These are phyloP conservation scores for Tethya wilhelma DNA, from an alignment of 37 sponge, comb jelly and placozoan species.

Conservation along the genomic window DNA sequence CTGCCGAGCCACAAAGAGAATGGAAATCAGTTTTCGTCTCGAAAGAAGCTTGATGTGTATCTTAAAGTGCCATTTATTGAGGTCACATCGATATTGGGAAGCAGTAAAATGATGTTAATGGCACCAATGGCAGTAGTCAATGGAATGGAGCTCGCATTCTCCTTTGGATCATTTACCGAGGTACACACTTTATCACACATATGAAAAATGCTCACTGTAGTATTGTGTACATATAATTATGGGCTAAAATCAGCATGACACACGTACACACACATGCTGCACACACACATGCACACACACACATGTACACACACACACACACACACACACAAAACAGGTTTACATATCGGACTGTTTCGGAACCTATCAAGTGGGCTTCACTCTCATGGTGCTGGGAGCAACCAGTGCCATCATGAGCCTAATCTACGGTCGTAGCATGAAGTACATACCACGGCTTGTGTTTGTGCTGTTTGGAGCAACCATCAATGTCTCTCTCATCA, in stretches of 20 bases:
- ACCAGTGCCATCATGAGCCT: conserved; percentile 36
- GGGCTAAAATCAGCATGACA: neutral
- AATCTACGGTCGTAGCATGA: conserved; percentile 12
- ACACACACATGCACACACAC: no score
- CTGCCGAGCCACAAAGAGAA: conserved; percentile 5
- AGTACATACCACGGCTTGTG: conserved; percentile 39
- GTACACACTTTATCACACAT: conserved; percentile 13
- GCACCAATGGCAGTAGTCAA: conserved; percentile 17
- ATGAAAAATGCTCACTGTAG: neutral
- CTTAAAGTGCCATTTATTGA: conserved; percentile 30
- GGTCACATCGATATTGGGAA: conserved; percentile 12
- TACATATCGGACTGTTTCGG: conserved; percentile 66
- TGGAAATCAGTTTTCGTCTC: neutral
- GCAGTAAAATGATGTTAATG: conserved; percentile 33
- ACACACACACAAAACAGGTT: neutral
- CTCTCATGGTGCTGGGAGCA: conserved; percentile 36
- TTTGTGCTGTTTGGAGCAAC: conserved; percentile 18
- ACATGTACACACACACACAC: conserved; percentile 1
- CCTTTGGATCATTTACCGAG: conserved; percentile 42
- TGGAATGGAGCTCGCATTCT: conserved; percentile 38
- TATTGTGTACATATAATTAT: neutral
- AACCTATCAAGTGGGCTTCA: conserved; percentile 50
- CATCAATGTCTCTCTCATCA: conserved; percentile 22
- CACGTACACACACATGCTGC: neutral
- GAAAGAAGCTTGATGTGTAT: conserved; percentile 6